Evolutionary conservation across 92 coral and sea anemone genomes (phyloP), one percentile per base, ranked within the genome.

Genomic region (Palythoa heliodiscus): DNA sequence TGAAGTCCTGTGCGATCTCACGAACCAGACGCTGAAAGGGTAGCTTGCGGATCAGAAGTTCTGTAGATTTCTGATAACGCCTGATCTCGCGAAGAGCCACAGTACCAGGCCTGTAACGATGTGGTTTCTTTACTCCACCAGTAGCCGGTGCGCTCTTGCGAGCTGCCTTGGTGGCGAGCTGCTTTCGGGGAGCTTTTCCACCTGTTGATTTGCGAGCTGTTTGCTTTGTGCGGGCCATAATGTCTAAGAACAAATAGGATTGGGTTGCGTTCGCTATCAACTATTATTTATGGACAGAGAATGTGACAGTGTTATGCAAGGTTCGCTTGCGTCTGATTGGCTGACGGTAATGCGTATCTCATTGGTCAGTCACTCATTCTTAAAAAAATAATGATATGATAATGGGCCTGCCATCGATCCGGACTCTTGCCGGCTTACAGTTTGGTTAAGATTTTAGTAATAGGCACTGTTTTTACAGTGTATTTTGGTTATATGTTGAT

Each of bases 171-270:
- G 98, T 95, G 91, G 98, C 98, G 83, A 95, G 91, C 67, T 94
- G 96, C 87, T 95, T 95, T 12, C 98, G 95, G 89, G 98, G 98
- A 90, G 98, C 98, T 78, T 95, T 95, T 93, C 98, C 98, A 63
- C 69, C 77, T 73, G 77, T 38, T 73, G 55, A 73, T 73, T 73
- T 73, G 77, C 77, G 77, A 73, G 77, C 77, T 0, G 77, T 73
- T 73, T 73, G 77, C 77, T 73, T 73, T 75, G 80, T 75, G 3
- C 80, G 84, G 4, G 84, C 84, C 84, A 80, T 80, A 4, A 80
- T 80, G 5, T 81, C 74, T 81, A 81, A 7, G 19, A 81, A 81
- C 85, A 81, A 81, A 81, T 81, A 81, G 60, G 85, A 81, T 39
- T 40, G 75, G 75, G 40, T 11, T 82, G 60, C 75, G 75, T 82